Percentiles rank a stretch among this genome's conserved stretches.
These are phyloP conservation scores for Eospalax fontanierii DNA, from an alignment of 2,797 vertebrate species.

Conservation along the genomic window DNA sequence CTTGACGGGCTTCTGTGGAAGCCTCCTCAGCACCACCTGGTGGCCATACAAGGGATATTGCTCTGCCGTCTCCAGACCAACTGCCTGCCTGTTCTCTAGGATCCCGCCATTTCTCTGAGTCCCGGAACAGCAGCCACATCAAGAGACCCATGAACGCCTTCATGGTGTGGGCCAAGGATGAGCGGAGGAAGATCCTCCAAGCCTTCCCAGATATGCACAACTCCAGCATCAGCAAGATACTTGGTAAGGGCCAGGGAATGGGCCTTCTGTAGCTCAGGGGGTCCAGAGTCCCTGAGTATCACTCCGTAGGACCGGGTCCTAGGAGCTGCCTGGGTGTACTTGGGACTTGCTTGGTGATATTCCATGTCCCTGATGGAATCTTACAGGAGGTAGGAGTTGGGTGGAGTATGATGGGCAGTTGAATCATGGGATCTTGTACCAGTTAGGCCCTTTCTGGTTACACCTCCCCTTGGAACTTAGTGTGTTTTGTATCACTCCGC, in stretches of 20 bases:
- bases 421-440: background rate
- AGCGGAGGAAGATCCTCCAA: conserved; percentile 97
- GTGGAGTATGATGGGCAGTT: background rate
- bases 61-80: background rate
- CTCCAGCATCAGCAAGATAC: conserved; percentile 99
- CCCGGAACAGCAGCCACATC: conserved; percentile 96
- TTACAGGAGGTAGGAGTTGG: background rate
- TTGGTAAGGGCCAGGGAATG: conserved; percentile 90
- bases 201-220: conserved; percentile 99
- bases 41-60: background rate
- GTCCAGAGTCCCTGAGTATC: rapidly evolving
- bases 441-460: background rate
- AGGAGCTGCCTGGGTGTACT: background rate
- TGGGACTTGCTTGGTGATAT: background rate
- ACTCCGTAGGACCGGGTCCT: background rate
- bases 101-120: conserved; percentile 93
- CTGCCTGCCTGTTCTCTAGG: conserved; percentile 75
- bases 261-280: background rate
- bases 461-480: background rate
- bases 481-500: background rate
- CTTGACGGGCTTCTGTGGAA: background rate
- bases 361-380: background rate
- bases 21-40: background rate
- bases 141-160: conserved; percentile 99
- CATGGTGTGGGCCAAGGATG: conserved; percentile 99